These are phyloP conservation scores for Dasypolia templi DNA, from an alignment of 2,888 invertebrate genomes.

Conservation along the genomic window DNA sequence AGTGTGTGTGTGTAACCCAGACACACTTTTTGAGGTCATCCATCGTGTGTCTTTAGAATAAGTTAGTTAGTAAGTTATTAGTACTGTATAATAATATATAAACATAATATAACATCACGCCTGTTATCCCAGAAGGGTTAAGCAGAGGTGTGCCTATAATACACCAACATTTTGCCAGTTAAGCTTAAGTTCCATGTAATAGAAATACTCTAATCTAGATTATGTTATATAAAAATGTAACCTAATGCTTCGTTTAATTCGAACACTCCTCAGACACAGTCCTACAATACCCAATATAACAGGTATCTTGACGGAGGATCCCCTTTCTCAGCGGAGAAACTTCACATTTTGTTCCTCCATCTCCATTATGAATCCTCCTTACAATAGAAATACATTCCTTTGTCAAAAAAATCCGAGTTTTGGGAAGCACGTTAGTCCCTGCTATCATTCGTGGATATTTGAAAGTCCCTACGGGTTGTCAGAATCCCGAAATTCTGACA, in stretches of 20 bases:
- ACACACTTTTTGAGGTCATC: neutral
- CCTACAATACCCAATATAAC: neutral
- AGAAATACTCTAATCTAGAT: too few species aligned
- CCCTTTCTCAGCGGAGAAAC: neutral
- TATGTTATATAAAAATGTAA: too few species aligned
- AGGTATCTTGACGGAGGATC: neutral
- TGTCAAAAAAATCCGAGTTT: neutral
- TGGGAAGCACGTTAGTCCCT: neutral
- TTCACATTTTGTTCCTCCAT: neutral
- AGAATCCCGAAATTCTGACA: too few species aligned
- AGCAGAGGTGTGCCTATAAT: too few species aligned
- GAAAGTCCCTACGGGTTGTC: too few species aligned
- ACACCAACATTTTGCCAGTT: too few species aligned
- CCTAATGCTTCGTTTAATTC: conserved; percentile 9
- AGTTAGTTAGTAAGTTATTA: neutral
- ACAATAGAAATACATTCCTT: neutral
- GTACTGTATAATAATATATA: too few species aligned
- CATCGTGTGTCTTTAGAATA: neutral
- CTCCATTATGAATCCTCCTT: neutral
- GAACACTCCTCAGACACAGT: neutral
- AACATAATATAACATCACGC: too few species aligned
- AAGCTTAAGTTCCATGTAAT: too few species aligned
- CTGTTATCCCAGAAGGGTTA: too few species aligned
- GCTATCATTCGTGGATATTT: neutral
- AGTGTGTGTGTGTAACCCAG: neutral